These are phyloP conservation scores for Coleophora flavipennella DNA, from an alignment of 2,888 invertebrate species.

Conservation along the genomic window DNA sequence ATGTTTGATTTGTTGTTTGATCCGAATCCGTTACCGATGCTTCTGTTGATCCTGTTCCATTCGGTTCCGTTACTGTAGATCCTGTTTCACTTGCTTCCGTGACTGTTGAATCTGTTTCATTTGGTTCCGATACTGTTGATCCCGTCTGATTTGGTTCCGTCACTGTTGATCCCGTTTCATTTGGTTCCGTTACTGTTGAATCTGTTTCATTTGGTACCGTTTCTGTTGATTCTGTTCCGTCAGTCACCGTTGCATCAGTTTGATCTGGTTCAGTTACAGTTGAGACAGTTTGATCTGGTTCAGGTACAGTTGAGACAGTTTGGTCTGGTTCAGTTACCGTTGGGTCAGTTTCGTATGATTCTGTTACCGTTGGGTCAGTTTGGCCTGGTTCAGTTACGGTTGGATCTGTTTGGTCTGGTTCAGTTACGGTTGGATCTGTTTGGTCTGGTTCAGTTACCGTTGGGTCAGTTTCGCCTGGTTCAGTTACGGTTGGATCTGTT, in stretches of 20 bases:
- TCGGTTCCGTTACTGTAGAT: neutral
- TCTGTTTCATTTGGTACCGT: neutral
- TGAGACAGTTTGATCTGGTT: conserved; percentile 4
- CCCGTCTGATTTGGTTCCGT: neutral
- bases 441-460: neutral
- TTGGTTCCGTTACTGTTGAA: neutral
- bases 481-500: conserved; percentile 22
- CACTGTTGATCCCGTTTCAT: neutral
- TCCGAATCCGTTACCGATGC: neutral
- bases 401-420: conserved; percentile 2
- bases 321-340: neutral
- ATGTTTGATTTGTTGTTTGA: neutral
- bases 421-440: conserved; percentile 1
- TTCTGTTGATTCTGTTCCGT: neutral
- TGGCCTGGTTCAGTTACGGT: neutral
- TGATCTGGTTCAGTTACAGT: conserved; percentile 6
- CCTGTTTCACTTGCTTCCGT: conserved; percentile 1
- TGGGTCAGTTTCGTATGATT: conserved; percentile 4
- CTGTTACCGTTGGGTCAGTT: conserved; percentile 7
- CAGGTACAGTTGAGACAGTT: conserved; percentile 7
- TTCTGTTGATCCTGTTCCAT: neutral
- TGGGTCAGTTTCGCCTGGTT: neutral
- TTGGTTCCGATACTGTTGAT: neutral
- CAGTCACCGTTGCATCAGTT: neutral
- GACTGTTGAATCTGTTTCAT: neutral